phyloP scores from a whole-genome alignment of 2,797 vertebrate genomes.

The Fringilla coelebs region DNA sequence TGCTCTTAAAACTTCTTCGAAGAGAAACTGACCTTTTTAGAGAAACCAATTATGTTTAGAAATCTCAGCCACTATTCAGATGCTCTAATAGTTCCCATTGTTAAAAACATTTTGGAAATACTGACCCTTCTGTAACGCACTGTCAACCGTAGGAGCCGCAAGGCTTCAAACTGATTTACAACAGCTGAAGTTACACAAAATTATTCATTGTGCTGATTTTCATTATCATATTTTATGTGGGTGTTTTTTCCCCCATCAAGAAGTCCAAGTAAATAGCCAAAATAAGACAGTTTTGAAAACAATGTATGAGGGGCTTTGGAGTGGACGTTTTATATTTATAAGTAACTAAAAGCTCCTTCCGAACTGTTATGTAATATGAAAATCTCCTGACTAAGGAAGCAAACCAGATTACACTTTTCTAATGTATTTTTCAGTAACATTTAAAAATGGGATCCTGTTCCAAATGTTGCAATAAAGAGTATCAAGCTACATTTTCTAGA shows the following conservation, averaged over 20 bases:
- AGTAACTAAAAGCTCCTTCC: not conserved
- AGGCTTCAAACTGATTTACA: not conserved
- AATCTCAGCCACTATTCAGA: not conserved
- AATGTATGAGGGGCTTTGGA: not conserved
- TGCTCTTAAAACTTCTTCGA: not conserved
- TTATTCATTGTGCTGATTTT: not conserved
- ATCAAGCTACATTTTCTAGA: not conserved
- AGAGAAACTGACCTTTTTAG: not conserved
- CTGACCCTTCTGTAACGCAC: not conserved
- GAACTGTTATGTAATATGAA: not conserved
- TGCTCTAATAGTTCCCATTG: not conserved
- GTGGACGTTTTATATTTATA: not conserved
- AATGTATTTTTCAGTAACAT: slow-evolving; percentile 19
- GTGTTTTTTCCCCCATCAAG: not conserved
- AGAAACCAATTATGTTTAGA: not conserved
- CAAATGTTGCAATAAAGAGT: not conserved
- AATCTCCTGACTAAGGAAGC: not conserved
- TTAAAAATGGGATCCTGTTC: not conserved
- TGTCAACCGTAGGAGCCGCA: not conserved
- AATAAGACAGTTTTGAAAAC: not conserved
- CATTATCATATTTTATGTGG: slow-evolving; percentile 3
- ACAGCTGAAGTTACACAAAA: not conserved
- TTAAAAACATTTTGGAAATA: not conserved
- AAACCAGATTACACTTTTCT: not conserved
- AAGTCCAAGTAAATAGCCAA: not conserved